These are phyloP conservation scores for Myocastor coypus DNA, from an alignment of 2,113 vertebrate genomes.

Conservation along the genomic window DNA sequence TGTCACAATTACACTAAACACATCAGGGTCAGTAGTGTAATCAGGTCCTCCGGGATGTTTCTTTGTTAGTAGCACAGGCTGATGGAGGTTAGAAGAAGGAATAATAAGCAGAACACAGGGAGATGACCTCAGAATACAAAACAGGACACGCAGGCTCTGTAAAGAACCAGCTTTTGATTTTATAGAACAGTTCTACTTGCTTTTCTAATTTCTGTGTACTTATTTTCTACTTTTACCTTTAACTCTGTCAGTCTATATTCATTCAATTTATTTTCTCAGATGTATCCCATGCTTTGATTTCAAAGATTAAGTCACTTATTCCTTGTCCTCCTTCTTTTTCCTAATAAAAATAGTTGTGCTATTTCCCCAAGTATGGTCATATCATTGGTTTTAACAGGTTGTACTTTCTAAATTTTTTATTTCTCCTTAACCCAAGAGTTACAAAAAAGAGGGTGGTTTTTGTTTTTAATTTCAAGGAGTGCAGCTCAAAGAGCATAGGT, in stretches of 20 bases:
- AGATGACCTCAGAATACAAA: neutral
- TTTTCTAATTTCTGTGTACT: slow-evolving; percentile 17
- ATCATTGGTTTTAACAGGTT: slow-evolving; percentile 33
- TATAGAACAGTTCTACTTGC: neutral
- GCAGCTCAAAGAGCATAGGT: neutral
- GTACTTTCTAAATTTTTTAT: slow-evolving; percentile 57
- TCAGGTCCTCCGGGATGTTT: neutral
- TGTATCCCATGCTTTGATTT: slow-evolving; percentile 44
- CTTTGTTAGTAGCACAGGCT: neutral
- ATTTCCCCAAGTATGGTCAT: slow-evolving; percentile 42
- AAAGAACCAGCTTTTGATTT: slow-evolving; percentile 28
- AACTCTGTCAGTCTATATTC: slow-evolving; percentile 18
- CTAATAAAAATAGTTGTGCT: slow-evolving; percentile 22
- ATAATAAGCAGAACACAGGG: neutral
- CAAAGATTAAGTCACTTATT: slow-evolving; percentile 51
- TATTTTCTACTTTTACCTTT: slow-evolving; percentile 62
- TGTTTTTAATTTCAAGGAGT: neutral
- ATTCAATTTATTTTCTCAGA: slow-evolving; percentile 56
- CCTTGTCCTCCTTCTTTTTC: slow-evolving; percentile 42
- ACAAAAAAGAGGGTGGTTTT: slow-evolving; percentile 24
- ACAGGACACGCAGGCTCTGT: neutral
- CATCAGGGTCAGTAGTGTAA: neutral
- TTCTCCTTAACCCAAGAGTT: slow-evolving; percentile 35
- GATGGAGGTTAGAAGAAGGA: neutral
- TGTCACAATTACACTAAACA: neutral